Evolutionary conservation across 2,797 vertebrate species (phyloP), one percentile per base, ranked within the genome.

Genomic region (Pangasius larnaudii): DNA sequence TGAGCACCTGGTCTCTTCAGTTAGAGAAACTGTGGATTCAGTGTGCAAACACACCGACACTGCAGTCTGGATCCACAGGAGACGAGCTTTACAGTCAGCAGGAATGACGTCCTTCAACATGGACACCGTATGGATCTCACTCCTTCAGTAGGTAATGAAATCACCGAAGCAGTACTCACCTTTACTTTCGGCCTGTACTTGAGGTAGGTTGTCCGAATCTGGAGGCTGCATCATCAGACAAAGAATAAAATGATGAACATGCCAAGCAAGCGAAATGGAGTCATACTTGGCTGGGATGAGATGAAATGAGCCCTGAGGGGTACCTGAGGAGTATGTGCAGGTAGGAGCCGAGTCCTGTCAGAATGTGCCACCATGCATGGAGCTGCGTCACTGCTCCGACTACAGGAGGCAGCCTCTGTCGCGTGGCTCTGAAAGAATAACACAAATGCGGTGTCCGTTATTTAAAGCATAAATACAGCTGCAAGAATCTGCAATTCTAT

Each of bases 361-460:
- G 96, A 92, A 99, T 98, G 91, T 99, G 99, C 99, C 99, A 99
- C 98, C 98, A 99, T 0, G 98, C 98, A 18, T 99, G 99, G 91
- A 99, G 98, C 92, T 99, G 99, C 22, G 98, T 99, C 49, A 97
- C 92, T 0, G 97, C 97, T 65, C 97, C 97, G 84, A 98, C 92
- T 71, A 97, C 93, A 46, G 97, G 94, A 75, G 97, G 97, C 86
- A 98, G 93, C 84, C 90, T 96, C 90, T 96, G 94, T 88, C 99
- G 96, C 83, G 97, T 94, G 82, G 94, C 94, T 96, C 99, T 99
- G 92, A 46, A 42, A 85, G 53, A 22, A 53, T 1, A n/a, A 27
- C 58, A 11, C 39, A 67, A 30, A 39, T 24, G 3, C 8, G 10
- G 4, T 30, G 42, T 49, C 11, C 10, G 24, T 14, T 69, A 9